Conservation (phyloP, 2,888 invertebrate species). For the Phortica okadai region DNA sequence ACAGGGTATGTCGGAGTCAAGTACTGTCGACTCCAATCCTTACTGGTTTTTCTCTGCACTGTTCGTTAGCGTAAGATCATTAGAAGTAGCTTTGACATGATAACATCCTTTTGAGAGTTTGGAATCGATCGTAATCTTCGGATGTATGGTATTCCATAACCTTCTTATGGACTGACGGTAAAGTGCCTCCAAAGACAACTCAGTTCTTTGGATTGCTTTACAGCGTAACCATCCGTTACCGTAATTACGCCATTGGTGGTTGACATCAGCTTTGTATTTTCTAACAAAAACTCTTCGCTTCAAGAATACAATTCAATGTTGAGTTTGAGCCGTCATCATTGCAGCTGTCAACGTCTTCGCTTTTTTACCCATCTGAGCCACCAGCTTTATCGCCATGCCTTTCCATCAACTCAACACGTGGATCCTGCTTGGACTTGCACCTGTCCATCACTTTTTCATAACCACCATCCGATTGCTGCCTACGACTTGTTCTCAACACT, state of each 20-base stretch:
- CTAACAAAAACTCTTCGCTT: constrained; percentile 85
- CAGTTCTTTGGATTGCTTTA: constrained; percentile 84
- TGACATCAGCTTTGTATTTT: constrained; percentile 79
- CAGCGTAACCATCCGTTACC: constrained; percentile 88
- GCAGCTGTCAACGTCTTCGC: not conserved
- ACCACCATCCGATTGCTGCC: constrained; percentile 36
- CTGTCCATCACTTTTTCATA: constrained; percentile 35
- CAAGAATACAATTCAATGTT: constrained; percentile 50
- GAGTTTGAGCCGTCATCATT: constrained; percentile 27
- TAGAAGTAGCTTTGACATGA: constrained; percentile 91
- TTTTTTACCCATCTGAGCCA: not conserved
- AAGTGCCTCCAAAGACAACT: constrained; percentile 81
- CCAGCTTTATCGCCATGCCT: constrained; percentile 33
- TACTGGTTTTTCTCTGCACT: constrained; percentile 79
- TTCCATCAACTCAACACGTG: constrained; percentile 56
- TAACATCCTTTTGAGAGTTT: constrained; percentile 89
- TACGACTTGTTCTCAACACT: constrained; percentile 46
- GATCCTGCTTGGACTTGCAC: constrained; percentile 40
- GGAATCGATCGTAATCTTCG: constrained; percentile 85
- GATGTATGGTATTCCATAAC: constrained; percentile 84
- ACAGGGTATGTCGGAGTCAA: no score
- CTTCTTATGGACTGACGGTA: constrained; percentile 81
- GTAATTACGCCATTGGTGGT: constrained; percentile 89
- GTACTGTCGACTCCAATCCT: no score
- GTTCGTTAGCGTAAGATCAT: constrained; percentile 92